These are phyloP conservation scores for Xestoiulus laeticollis DNA, from an alignment of 2,888 invertebrate species.

Conservation along the genomic window DNA sequence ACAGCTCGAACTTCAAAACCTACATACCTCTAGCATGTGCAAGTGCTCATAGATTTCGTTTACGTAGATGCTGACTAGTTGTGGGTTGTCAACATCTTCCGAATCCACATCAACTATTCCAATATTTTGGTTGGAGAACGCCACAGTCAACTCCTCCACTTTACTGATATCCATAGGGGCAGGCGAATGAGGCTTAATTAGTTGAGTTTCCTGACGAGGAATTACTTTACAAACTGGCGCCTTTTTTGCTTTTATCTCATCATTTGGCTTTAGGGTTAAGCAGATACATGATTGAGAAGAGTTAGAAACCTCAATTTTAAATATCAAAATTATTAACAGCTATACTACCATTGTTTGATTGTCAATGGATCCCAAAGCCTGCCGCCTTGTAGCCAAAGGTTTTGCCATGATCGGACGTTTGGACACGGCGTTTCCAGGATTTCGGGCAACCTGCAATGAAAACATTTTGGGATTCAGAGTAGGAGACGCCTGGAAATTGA, in stretches of 20 bases:
- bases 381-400: neutral
- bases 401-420: neutral
- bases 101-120: constrained; percentile 73
- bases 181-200: neutral
- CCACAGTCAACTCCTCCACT: neutral
- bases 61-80: constrained; percentile 83
- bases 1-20: constrained; percentile 53
- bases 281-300: neutral
- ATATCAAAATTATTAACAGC: neutral
- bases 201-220: neutral
- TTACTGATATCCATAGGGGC: neutral
- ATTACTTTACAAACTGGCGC: neutral
- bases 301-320: no score
- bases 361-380: neutral
- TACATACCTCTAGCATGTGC: constrained; percentile 73
- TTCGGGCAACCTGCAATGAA: neutral
- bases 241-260: neutral
- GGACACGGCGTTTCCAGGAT: neutral
- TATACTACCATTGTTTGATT: neutral
- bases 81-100: constrained; percentile 77
- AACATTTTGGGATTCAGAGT: neutral
- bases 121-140: constrained; percentile 57
- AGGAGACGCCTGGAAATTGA: no score
- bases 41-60: constrained; percentile 90
- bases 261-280: neutral